phyloP scores from a whole-genome alignment of 2,113 vertebrate genomes.

The Calypte anna region DNA sequence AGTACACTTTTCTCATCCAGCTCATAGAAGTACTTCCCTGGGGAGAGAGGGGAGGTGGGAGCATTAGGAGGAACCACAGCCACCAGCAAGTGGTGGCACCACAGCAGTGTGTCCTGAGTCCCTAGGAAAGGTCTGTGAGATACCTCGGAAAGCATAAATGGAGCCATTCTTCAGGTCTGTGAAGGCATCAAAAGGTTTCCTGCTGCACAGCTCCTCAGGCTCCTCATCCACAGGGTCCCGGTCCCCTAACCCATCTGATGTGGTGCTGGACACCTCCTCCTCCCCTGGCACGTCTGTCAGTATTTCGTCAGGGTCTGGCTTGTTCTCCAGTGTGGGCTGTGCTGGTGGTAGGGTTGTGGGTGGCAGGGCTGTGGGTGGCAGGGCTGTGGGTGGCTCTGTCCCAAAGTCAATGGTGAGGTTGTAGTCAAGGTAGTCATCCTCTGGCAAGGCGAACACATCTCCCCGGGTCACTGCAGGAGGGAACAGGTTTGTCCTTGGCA shows the following conservation, averaged over 20 bases:
- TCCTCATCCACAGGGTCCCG: not conserved
- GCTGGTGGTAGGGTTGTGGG: accelerated
- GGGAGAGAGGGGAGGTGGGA: not conserved
- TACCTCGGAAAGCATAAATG: slow-evolving; percentile 93
- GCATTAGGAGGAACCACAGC: not conserved
- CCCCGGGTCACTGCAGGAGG: slow-evolving; percentile 83
- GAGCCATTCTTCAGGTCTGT: slow-evolving; percentile 93
- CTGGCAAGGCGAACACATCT: slow-evolving; percentile 87
- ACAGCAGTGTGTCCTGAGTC: accelerated
- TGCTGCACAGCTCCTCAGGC: slow-evolving; percentile 75
- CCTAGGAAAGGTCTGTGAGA: not conserved
- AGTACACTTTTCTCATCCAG: slow-evolving; percentile 81
- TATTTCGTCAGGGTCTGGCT: accelerated
- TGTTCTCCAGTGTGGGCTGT: accelerated
- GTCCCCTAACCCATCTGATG: accelerated
- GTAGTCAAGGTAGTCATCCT: slow-evolving; percentile 82
- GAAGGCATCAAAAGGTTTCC: slow-evolving; percentile 88
- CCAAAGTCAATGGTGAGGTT: accelerated
- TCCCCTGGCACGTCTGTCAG: not conserved
- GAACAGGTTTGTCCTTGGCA: not conserved
- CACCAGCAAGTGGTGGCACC: accelerated
- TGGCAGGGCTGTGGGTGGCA: not conserved
- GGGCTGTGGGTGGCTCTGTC: not conserved
- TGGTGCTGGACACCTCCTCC: not conserved
- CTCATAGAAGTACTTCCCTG: slow-evolving; percentile 91